A percentile compares a stretch with the other conserved stretches of the same genome.
Conservation (phyloP, 1,140 invertebrate species). For the Heliconius hermathena region DNA sequence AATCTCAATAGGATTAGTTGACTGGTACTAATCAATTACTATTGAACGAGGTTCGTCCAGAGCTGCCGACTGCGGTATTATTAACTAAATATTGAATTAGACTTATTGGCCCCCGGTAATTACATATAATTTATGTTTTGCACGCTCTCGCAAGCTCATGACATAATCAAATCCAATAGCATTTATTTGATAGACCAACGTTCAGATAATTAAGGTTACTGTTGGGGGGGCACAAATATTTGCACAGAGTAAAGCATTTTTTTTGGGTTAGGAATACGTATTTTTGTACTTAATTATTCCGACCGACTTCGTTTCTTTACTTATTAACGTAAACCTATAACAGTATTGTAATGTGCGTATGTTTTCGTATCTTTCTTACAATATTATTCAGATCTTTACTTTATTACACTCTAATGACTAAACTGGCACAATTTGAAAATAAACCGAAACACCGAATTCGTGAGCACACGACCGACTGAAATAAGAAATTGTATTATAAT, state of each 20-base stretch:
- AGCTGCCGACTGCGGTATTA: neutral
- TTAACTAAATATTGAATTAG: constrained; percentile 12
- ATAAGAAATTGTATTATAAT: constrained; percentile 9
- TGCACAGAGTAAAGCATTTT: constrained; percentile 26
- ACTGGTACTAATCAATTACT: constrained; percentile 10
- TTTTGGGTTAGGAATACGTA: constrained; percentile 7
- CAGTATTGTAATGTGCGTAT: neutral
- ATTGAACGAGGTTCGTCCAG: neutral
- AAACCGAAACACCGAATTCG: neutral
- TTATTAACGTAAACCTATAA: neutral
- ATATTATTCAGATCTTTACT: neutral
- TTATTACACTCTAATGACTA: neutral
- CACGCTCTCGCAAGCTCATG: neutral
- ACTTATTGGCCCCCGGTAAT: neutral
- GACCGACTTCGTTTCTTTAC: neutral
- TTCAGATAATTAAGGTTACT: constrained; percentile 53
- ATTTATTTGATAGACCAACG: constrained; percentile 23
- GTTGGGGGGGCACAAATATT: constrained; percentile 51
- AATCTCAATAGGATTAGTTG: constrained; percentile 8
- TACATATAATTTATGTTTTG: neutral
- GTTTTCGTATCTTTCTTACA: neutral
- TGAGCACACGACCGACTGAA: constrained; percentile 1
- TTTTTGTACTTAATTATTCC: constrained; percentile 6
- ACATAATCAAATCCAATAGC: neutral
- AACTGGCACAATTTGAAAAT: neutral